Conservation (phyloP, 2,888 invertebrate species). For the Pheosia tremula region DNA sequence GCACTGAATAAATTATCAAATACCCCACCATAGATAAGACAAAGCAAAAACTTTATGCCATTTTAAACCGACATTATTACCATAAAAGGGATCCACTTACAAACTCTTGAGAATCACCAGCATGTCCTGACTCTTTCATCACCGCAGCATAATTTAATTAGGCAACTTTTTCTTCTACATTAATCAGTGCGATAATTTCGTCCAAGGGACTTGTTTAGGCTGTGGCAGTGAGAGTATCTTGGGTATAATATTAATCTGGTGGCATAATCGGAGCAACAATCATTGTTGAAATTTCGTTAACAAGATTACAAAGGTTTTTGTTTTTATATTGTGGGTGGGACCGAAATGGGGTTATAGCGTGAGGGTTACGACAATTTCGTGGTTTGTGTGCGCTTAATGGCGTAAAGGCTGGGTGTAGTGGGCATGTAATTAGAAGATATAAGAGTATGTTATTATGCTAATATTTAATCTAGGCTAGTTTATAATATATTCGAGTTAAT, state of each 20-base stretch:
- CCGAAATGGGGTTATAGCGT: constrained; percentile 12
- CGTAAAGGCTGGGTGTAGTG: too few species aligned
- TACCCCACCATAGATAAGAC: constrained; percentile 45
- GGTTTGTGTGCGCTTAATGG: too few species aligned
- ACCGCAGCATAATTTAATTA: constrained; percentile 16
- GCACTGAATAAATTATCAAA: constrained; percentile 56
- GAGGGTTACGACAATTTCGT: not conserved
- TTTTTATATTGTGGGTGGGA: constrained; percentile 21
- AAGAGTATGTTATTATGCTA: too few species aligned
- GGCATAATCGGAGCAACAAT: constrained; percentile 39
- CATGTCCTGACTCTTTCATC: constrained; percentile 33
- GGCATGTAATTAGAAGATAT: too few species aligned
- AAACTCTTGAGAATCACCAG: constrained; percentile 45
- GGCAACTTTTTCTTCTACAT: not conserved
- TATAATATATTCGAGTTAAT: too few species aligned
- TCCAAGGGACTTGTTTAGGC: constrained; percentile 6
- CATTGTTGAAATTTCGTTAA: constrained; percentile 47
- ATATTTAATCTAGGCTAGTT: too few species aligned
- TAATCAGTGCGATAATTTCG: constrained; percentile 5
- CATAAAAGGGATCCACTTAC: constrained; percentile 46
- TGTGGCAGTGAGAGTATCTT: constrained; percentile 20
- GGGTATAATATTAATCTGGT: constrained; percentile 42
- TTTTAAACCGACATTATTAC: constrained; percentile 50
- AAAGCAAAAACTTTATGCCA: constrained; percentile 53
- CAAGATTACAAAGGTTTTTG: constrained; percentile 29